phyloP scores from a whole-genome alignment of 2,888 invertebrate species.

The Trissoscelio sp. region DNA sequence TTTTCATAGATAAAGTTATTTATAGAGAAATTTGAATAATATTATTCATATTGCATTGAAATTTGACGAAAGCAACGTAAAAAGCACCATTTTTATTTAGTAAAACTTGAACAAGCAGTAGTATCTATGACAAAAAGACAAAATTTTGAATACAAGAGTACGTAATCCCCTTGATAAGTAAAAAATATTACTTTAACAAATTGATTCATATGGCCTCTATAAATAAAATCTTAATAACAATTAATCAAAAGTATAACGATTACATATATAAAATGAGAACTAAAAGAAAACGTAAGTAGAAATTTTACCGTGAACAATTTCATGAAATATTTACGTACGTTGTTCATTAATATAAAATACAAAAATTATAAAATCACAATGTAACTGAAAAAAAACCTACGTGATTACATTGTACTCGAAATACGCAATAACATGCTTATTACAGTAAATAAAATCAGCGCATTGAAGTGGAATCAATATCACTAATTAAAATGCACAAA shows the following conservation, averaged over 20 bases:
- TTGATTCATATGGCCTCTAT: slow-evolving; percentile 45
- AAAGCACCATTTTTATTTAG: too few species aligned
- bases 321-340: neutral
- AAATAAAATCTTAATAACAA: slow-evolving; percentile 27
- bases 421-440: slow-evolving; percentile 22
- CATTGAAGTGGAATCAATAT: slow-evolving; percentile 2
- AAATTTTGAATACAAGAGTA: slow-evolving; percentile 14
- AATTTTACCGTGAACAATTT: slow-evolving; percentile 11
- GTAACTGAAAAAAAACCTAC: slow-evolving; percentile 28
- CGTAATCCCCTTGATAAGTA: neutral
- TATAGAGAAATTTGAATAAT: too few species aligned
- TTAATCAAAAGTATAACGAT: neutral
- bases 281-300: slow-evolving; percentile 15
- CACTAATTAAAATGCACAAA: too few species aligned
- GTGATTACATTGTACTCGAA: slow-evolving; percentile 1
- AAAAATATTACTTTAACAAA: slow-evolving; percentile 8
- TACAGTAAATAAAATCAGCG: neutral
- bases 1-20: too few species aligned
- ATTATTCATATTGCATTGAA: too few species aligned
- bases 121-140: too few species aligned
- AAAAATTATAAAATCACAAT: slow-evolving; percentile 42
- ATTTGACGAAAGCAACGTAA: too few species aligned
- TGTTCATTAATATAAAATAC: slow-evolving; percentile 8
- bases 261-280: slow-evolving; percentile 5
- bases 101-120: too few species aligned